Conservation (phyloP, 2,797 vertebrate species). For the Siniperca undulata region DNA sequence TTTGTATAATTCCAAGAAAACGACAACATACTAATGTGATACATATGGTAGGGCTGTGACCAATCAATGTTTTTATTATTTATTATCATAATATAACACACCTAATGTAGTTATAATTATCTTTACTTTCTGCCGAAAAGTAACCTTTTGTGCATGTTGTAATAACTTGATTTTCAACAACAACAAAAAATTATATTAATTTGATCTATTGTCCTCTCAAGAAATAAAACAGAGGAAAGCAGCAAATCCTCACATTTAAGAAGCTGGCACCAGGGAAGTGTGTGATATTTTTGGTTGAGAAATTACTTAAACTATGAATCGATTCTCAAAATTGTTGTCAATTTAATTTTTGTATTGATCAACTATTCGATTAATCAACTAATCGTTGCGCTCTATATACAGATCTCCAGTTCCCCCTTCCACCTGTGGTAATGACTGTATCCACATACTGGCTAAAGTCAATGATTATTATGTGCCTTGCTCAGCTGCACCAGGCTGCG, state of each 20-base stretch:
- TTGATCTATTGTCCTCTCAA: neutral
- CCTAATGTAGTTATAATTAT: neutral
- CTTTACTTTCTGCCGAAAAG: neutral
- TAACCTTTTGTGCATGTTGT: neutral
- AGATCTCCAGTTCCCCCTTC: neutral
- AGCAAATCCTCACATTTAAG: neutral
- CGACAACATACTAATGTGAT: neutral
- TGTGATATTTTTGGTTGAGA: neutral
- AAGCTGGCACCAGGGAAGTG: neutral
- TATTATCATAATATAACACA: neutral
- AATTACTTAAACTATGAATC: neutral
- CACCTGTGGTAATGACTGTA: neutral
- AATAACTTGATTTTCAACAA: neutral
- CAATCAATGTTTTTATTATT: slow-evolving; percentile 2
- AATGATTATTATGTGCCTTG: slow-evolving; percentile 26
- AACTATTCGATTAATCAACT: neutral
- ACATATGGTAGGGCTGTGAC: neutral
- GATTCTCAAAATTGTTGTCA: neutral
- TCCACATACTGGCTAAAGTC: slow-evolving; percentile 15
- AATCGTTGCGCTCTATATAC: neutral
- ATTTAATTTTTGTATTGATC: slow-evolving; percentile 1
- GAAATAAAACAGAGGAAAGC: neutral
- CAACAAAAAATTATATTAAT: neutral
- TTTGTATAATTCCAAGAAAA: slow-evolving; percentile 9
- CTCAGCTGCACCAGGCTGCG: slow-evolving; percentile 18